Conservation (phyloP, 2,888 invertebrate genomes). For the Pristionchus exspectatus region DNA sequence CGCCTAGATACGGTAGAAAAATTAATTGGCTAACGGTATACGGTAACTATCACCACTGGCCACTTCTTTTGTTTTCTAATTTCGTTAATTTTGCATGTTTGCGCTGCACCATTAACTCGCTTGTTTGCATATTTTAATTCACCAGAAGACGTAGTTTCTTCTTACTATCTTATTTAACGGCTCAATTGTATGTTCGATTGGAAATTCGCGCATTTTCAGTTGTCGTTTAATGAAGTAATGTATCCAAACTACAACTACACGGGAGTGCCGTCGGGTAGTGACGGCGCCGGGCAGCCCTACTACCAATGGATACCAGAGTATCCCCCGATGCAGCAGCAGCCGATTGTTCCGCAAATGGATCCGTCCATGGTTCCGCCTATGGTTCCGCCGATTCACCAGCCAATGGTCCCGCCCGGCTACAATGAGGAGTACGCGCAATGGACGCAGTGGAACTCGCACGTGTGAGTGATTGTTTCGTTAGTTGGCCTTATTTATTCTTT, state of each 20-base stretch:
- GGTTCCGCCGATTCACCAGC: neutral
- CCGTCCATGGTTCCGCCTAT: neutral
- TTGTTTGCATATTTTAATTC: too few species aligned
- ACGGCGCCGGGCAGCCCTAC: constrained; percentile 1
- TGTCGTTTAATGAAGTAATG: neutral
- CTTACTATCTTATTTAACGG: too few species aligned
- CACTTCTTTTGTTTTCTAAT: too few species aligned
- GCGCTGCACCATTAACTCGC: too few species aligned
- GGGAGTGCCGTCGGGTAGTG: neutral
- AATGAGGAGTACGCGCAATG: neutral
- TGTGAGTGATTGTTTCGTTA: neutral
- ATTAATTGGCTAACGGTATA: too few species aligned
- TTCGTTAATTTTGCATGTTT: too few species aligned
- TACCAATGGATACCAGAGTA: neutral
- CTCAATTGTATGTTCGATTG: too few species aligned
- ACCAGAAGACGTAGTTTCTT: too few species aligned
- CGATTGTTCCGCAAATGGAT: neutral
- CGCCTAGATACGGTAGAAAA: too few species aligned
- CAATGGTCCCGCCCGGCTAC: neutral
- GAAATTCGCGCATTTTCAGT: neutral
- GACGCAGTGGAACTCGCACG: constrained; percentile 39
- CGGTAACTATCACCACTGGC: too few species aligned
- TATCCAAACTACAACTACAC: constrained; percentile 25
- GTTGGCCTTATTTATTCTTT: neutral
- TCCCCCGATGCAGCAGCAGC: neutral